These are phyloP conservation scores for Lerema accius DNA, from an alignment of 1,140 invertebrate genomes.

Conservation along the genomic window DNA sequence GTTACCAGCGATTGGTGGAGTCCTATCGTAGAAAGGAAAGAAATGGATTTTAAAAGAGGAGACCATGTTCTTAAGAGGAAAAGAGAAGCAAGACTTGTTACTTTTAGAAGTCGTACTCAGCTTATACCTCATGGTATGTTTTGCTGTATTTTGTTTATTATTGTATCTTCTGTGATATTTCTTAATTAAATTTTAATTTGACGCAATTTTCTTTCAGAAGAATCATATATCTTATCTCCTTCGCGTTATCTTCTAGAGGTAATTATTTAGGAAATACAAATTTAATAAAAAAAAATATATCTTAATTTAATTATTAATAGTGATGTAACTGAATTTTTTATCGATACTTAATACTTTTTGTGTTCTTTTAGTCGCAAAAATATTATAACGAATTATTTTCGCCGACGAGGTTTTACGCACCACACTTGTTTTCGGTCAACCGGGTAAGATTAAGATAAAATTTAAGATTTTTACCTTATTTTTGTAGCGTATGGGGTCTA, in stretches of 20 bases:
- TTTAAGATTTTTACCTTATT: too few species aligned
- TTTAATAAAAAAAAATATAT: background rate
- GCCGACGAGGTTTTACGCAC: background rate
- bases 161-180: too few species aligned
- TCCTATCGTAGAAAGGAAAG: conserved; percentile 51
- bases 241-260: conserved; percentile 46
- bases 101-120: conserved; percentile 40
- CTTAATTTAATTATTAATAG: conserved; percentile 4
- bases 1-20: conserved; percentile 61
- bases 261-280: conserved; percentile 11
- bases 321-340: too few species aligned
- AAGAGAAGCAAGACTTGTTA: conserved; percentile 32
- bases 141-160: too few species aligned
- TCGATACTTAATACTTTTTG: too few species aligned
- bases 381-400: conserved; percentile 43
- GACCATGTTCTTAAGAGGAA: conserved; percentile 1
- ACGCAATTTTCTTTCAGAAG: conserved; percentile 8
- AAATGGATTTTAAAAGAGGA: conserved; percentile 1
- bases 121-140: conserved; percentile 42
- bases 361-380: conserved; percentile 37
- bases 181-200: too few species aligned
- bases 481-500: too few species aligned
- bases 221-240: conserved; percentile 32
- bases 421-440: background rate
- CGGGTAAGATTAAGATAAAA: too few species aligned